Evolutionary conservation across 2,113 vertebrate genomes (phyloP).

Genomic region (Actenoides hombroni): DNA sequence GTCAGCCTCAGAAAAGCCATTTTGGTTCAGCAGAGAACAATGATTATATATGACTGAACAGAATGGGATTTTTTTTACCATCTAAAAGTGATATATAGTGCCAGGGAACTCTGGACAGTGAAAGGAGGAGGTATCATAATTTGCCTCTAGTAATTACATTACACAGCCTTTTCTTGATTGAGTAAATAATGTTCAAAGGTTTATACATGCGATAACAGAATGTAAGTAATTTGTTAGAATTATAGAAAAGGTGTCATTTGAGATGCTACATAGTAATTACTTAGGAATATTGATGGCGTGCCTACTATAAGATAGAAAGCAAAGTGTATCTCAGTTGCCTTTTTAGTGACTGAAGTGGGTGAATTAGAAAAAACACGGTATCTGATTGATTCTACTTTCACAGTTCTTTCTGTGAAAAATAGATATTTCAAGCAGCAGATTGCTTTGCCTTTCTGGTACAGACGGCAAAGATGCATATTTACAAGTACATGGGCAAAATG

Average conservation of each 20-base stretch:
- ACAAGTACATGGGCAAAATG: neutral
- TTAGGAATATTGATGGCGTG: neutral
- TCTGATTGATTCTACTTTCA: neutral
- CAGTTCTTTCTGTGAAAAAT: neutral
- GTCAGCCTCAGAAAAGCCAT: neutral
- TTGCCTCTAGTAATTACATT: conserved; percentile 13
- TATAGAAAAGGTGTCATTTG: neutral
- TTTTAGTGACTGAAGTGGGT: neutral
- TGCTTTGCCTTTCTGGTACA: neutral
- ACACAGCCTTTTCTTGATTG: neutral
- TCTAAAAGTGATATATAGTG: neutral
- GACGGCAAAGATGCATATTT: neutral
- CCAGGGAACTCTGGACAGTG: neutral
- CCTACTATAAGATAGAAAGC: neutral
- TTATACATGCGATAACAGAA: neutral
- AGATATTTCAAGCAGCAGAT: neutral
- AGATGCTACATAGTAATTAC: conserved; percentile 21
- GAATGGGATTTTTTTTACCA: neutral
- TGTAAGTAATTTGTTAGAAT: conserved; percentile 47
- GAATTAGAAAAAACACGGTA: neutral
- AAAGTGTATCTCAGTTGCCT: neutral
- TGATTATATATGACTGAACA: neutral
- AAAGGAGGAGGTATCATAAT: neutral
- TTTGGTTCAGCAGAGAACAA: neutral
- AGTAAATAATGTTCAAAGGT: conserved; percentile 25